Base-by-base conservation (phyloP, 2,797 vertebrate species). In the Diplodus puntazzo region DNA sequence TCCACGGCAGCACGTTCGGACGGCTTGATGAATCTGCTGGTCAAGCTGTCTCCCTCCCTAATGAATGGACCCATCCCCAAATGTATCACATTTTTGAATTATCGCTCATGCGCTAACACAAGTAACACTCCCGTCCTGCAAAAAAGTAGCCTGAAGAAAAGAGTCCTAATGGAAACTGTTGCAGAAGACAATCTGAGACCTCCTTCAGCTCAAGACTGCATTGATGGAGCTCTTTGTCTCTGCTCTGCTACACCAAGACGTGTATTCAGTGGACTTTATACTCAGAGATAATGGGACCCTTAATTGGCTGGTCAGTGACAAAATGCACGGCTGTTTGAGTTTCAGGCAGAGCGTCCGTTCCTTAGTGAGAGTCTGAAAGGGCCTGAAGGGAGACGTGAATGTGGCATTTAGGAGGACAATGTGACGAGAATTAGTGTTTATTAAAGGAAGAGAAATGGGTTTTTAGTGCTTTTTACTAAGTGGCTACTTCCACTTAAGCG, bases 251-350 rank as follows among this genome's bases (percentile, higher is more conserved):
- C 87, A 79, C 80, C 81, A 80, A 92, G 87, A 88, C 80, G 87
- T 85, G 89, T 76, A 89, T 94, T 93, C 90, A 94, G 80, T 81
- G 78, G 82, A 91, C 80, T 82, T 86, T 88, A 90, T 86, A 73
- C 87, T 89, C 71, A 21, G 69, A 84, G 88, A 93, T 94, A 94
- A 95, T 93, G 83, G 82, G 81, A 52, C 75, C 84, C 85, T 83
- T 93, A 95, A 95, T 94, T 94, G 91, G 91, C 76, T 73, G 79
- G 74, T 73, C 69, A 58, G 82, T 79, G 86, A 78, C 82, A 90
- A 83, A 93, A 91, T 91, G 60, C 84, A 77, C 34, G 88, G 68
- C 80, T 91, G 84, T 89, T 88, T 88, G 72, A 71, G 83, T 85
- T 91, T 89, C 57, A 67, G 88, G 84, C 77, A 75, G 85, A 73